Percentiles rank a stretch among this genome's conserved stretches.
phyloP scores from a whole-genome alignment of 2,113 vertebrate species.

The Eudorcas thomsonii region DNA sequence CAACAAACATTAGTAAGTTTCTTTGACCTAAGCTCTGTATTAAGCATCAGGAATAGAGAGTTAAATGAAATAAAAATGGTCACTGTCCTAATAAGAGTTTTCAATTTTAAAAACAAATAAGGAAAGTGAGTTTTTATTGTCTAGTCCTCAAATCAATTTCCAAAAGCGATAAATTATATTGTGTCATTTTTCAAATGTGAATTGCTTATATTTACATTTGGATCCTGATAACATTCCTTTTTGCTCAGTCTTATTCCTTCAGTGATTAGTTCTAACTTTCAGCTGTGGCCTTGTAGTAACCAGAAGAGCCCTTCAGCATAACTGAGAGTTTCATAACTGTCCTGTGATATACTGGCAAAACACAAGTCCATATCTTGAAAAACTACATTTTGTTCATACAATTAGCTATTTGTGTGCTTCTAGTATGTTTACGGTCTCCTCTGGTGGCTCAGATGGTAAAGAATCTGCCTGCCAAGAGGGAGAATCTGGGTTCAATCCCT shows the following conservation, averaged over 20 bases:
- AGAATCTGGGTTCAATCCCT: not conserved
- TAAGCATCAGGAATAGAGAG: not conserved
- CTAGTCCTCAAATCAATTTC: not conserved
- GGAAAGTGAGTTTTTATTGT: not conserved
- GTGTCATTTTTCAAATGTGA: not conserved
- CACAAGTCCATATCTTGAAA: not conserved
- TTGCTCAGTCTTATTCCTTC: not conserved
- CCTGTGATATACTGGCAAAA: not conserved
- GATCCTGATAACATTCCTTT: not conserved
- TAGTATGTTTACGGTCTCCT: not conserved
- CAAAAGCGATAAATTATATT: not conserved
- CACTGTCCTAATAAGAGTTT: not conserved
- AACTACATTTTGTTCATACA: not conserved
- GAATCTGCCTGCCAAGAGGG: not conserved
- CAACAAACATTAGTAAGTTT: not conserved
- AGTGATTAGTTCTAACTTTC: not conserved
- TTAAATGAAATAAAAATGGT: not conserved
- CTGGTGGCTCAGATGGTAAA: not conserved
- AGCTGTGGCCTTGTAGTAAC: not conserved
- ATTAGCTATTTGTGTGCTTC: not conserved
- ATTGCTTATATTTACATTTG: not conserved
- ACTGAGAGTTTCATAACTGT: not conserved
- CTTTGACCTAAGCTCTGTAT: not conserved
- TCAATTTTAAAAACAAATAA: slow-evolving; percentile 1
- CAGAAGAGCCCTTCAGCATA: not conserved